Conservation (phyloP, 2,888 invertebrate species). For the Cantharis nigra region DNA sequence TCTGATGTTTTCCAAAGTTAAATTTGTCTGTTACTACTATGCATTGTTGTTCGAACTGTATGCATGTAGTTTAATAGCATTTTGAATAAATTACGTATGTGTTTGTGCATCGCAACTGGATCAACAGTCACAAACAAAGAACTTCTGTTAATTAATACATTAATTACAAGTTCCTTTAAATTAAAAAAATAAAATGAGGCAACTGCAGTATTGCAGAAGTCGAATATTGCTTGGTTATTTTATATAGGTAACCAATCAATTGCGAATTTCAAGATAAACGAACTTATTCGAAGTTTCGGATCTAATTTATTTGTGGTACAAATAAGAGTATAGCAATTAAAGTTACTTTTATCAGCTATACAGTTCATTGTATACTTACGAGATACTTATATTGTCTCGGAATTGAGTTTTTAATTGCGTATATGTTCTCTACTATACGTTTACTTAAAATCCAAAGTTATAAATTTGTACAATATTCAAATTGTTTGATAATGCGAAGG, state of each 20-base stretch:
- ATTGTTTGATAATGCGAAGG: background rate
- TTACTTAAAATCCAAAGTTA: background rate
- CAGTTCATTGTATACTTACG: background rate
- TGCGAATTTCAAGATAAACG: slow-evolving; percentile 31
- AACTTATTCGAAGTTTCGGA: slow-evolving; percentile 31
- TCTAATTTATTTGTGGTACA: slow-evolving; percentile 33
- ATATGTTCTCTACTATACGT: background rate
- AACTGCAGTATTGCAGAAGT: background rate
- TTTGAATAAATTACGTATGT: no score
- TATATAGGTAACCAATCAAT: slow-evolving; percentile 18
- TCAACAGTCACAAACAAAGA: background rate
- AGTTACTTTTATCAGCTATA: background rate
- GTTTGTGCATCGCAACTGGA: background rate
- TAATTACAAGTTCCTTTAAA: background rate
- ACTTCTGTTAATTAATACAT: background rate
- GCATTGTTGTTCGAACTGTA: no score
- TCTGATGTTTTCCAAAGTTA: no score
- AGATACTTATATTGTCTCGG: background rate
- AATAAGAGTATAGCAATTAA: slow-evolving; percentile 22
- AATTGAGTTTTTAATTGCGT: no score
- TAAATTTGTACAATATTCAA: background rate
- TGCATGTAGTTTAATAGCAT: no score
- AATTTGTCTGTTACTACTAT: no score
- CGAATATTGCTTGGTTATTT: background rate
- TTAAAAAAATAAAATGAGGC: background rate